A percentile compares a stretch with the other conserved stretches of the same genome.
phyloP scores from a whole-genome alignment of 2,113 vertebrate genomes.

The Gallinago undulata region DNA sequence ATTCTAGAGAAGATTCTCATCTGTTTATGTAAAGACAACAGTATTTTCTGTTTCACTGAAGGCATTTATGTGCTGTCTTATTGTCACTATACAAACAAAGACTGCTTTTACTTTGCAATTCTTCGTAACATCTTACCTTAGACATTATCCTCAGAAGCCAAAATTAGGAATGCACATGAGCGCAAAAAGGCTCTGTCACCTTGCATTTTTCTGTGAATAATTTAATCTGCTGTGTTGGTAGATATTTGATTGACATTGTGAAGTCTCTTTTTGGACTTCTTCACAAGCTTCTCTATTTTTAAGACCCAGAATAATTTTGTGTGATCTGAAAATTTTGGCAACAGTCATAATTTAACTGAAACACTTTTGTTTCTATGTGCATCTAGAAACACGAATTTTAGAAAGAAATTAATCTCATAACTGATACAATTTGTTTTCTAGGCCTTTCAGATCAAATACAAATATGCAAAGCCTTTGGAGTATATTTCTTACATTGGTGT shows the following conservation, averaged over 20 bases:
- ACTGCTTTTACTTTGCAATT: neutral
- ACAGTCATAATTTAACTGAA: neutral
- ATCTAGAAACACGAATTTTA: neutral
- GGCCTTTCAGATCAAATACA: slow-evolving; percentile 54
- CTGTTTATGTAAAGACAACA: neutral
- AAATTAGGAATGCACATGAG: neutral
- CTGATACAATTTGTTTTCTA: slow-evolving; percentile 21
- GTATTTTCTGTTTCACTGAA: neutral
- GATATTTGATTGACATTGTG: neutral
- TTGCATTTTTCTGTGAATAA: neutral
- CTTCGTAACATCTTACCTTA: neutral
- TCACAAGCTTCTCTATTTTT: neutral
- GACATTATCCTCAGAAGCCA: neutral
- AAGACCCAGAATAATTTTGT: neutral
- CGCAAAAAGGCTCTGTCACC: neutral
- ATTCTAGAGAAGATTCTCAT: neutral
- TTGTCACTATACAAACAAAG: neutral
- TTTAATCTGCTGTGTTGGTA: neutral
- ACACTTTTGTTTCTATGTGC: neutral
- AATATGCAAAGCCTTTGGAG: slow-evolving; percentile 47
- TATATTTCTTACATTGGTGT: slow-evolving; percentile 31
- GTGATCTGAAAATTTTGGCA: neutral
- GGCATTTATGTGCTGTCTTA: neutral
- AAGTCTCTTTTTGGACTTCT: neutral
- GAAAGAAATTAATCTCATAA: neutral